Conservation (phyloP, 1,140 invertebrate genomes). For the Agraylea sexmaculata region DNA sequence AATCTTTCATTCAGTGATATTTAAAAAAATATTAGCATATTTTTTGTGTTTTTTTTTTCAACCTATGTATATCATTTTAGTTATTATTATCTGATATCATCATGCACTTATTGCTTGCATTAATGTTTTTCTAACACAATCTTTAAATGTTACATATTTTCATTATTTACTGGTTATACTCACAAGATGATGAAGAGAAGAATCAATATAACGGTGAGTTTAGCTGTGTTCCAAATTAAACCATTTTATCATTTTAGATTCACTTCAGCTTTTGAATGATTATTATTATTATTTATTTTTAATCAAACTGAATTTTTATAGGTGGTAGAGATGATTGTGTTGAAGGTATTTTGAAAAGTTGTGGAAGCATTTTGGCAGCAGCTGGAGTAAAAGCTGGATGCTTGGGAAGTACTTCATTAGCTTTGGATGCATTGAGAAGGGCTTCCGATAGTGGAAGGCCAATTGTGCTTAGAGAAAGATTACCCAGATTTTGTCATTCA, state of each 20-base stretch:
- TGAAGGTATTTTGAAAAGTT: conserved; percentile 54
- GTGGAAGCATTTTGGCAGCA: conserved; percentile 49
- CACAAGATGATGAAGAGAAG: too few species aligned
- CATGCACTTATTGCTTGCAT: too few species aligned
- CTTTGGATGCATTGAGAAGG: conserved; percentile 54
- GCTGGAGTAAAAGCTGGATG: conserved; percentile 49
- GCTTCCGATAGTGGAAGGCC: conserved; percentile 58
- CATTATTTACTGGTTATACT: too few species aligned
- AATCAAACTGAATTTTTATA: conserved; percentile 29
- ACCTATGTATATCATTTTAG: too few species aligned
- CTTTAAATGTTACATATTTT: too few species aligned
- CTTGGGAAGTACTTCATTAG: conserved; percentile 50
- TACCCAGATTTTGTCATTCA: conserved; percentile 58
- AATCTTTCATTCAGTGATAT: too few species aligned
- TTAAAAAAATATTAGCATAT: too few species aligned
- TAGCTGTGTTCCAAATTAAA: conserved; percentile 5
- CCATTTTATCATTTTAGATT: conserved; percentile 5
- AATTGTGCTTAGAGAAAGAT: conserved; percentile 49
- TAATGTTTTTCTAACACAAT: too few species aligned
- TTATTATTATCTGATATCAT: too few species aligned
- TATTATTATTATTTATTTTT: too few species aligned
- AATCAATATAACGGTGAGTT: too few species aligned
- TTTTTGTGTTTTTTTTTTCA: too few species aligned
- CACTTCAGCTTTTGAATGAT: conserved; percentile 1
- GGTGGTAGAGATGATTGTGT: conserved; percentile 54